phyloP scores from a whole-genome alignment of 1,140 invertebrate genomes.

The Leptinotarsa defecta region DNA sequence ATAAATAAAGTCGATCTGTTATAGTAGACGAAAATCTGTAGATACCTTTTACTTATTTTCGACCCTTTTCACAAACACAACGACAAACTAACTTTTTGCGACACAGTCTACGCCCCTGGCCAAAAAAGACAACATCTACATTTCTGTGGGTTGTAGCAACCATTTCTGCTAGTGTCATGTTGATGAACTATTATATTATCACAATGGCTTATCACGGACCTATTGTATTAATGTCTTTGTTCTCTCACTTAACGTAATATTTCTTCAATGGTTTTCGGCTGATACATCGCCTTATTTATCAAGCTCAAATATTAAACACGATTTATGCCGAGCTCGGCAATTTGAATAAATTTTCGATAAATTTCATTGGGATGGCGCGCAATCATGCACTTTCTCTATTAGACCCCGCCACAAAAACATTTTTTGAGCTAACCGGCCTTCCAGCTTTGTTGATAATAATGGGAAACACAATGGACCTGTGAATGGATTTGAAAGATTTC shows the following conservation, averaged over 20 bases:
- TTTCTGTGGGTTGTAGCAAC: conserved; percentile 14
- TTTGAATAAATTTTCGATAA: conserved; percentile 22
- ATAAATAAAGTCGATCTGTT: no score
- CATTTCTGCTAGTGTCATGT: conserved; percentile 23
- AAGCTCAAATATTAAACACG: conserved; percentile 22
- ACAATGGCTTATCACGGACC: conserved; percentile 19
- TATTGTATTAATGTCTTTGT: conserved; percentile 26
- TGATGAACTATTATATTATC: conserved; percentile 26
- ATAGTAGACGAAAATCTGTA: no score
- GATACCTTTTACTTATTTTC: no score
- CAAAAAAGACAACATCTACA: conserved; percentile 16
- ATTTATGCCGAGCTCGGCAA: not conserved
- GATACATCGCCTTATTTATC: conserved; percentile 23
- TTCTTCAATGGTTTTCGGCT: conserved; percentile 17
- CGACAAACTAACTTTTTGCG: not conserved
- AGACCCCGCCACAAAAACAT: conserved; percentile 9
- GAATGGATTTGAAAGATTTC: no score
- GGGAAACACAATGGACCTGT: no score
- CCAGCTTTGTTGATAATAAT: no score
- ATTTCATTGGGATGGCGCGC: conserved; percentile 11
- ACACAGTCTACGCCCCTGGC: not conserved
- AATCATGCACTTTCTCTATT: conserved; percentile 19
- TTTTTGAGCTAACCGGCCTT: no score
- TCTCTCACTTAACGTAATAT: conserved; percentile 10
- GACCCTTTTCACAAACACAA: no score